Evolutionary conservation across 2,113 vertebrate species (phyloP).

Genomic region (Patagioenas fasciata): DNA sequence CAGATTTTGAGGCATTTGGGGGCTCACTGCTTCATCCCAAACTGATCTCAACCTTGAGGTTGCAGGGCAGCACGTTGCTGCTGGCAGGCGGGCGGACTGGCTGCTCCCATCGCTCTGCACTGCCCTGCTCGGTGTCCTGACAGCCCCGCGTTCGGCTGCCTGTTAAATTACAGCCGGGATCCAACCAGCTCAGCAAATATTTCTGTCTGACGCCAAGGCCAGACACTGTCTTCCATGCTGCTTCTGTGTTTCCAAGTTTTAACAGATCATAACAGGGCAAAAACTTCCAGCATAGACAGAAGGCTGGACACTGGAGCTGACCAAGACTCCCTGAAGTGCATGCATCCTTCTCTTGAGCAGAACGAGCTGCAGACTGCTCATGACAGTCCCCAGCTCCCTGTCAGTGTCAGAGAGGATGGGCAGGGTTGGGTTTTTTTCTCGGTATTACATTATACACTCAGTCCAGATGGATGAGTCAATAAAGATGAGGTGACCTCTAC

Average conservation of each 20-base stretch:
- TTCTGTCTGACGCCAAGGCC: not conserved
- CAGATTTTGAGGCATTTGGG: not conserved
- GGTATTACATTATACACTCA: not conserved
- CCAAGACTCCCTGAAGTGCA: not conserved
- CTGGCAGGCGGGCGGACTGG: not conserved
- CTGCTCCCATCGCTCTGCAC: not conserved
- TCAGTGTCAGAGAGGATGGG: not conserved
- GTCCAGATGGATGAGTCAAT: slow-evolving; percentile 23
- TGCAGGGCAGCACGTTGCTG: not conserved
- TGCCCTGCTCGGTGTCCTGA: not conserved
- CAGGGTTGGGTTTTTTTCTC: not conserved
- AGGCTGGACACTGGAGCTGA: not conserved
- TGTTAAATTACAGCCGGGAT: not conserved
- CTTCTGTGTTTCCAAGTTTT: not conserved
- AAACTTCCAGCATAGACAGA: not conserved
- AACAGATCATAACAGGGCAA: not conserved
- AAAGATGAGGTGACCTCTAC: not conserved
- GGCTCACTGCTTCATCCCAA: not conserved
- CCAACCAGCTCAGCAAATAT: not conserved
- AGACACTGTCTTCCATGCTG: not conserved
- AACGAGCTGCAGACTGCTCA: not conserved
- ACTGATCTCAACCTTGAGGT: not conserved
- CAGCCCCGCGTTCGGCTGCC: not conserved
- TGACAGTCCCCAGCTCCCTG: not conserved
- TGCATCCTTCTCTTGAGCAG: not conserved